phyloP scores from a whole-genome alignment of 2,797 vertebrate species.

The Chiroxiphia lanceolata region DNA sequence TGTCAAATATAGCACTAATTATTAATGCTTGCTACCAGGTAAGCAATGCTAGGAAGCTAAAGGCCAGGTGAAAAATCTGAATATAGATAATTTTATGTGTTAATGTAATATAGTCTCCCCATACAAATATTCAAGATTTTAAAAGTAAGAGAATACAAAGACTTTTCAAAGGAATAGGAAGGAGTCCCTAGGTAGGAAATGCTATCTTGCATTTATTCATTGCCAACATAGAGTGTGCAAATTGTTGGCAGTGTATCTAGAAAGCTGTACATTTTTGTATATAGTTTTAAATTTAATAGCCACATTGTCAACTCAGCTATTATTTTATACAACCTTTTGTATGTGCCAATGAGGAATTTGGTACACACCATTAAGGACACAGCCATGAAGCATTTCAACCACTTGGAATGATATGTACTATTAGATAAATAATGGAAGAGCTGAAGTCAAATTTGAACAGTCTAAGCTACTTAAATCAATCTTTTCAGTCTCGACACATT shows the following conservation, averaged over 20 bases:
- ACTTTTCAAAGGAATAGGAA: background rate
- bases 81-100: background rate
- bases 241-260: background rate
- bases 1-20: background rate
- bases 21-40: background rate
- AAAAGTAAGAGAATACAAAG: background rate
- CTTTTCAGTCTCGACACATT: background rate
- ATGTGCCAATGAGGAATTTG: background rate
- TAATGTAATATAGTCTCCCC: background rate
- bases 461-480: background rate
- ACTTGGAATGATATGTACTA: background rate
- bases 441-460: background rate
- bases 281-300: background rate
- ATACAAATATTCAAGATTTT: background rate
- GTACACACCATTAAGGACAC: background rate
- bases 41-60: background rate
- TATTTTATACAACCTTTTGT: background rate
- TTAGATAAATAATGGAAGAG: background rate
- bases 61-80: background rate
- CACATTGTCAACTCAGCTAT: background rate
- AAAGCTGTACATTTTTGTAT: background rate
- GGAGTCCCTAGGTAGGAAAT: background rate
- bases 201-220: background rate
- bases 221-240: background rate
- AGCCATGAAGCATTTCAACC: background rate